Evolutionary conservation across 2,113 vertebrate species (phyloP).

Genomic region (Pseudorasbora parva): DNA sequence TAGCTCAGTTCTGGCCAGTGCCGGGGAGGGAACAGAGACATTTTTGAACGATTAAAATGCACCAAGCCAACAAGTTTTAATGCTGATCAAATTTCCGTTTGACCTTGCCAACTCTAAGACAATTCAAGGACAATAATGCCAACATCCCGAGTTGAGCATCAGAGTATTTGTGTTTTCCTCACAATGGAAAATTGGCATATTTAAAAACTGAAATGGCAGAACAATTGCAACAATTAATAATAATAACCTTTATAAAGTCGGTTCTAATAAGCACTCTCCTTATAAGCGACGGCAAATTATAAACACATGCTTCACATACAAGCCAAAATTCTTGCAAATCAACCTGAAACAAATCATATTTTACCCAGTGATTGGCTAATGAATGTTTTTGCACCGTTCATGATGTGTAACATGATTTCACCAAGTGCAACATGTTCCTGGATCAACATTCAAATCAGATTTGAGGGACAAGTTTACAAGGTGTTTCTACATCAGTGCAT

Average conservation of each 20-base stretch:
- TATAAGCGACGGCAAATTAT: neutral
- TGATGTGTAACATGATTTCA: too few species aligned
- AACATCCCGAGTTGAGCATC: neutral
- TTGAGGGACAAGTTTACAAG: too few species aligned
- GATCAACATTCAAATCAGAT: too few species aligned
- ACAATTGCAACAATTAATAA: neutral
- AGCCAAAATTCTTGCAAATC: neutral
- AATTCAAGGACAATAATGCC: neutral
- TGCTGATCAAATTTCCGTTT: neutral
- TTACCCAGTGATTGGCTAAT: neutral
- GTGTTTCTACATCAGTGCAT: too few species aligned
- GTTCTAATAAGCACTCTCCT: neutral
- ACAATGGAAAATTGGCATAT: neutral
- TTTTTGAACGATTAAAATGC: conserved; percentile 20
- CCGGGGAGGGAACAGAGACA: neutral
- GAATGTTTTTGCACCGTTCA: too few species aligned
- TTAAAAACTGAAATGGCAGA: neutral
- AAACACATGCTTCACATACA: neutral
- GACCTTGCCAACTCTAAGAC: neutral
- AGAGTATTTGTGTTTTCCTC: neutral
- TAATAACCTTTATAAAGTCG: neutral
- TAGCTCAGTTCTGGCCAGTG: neutral
- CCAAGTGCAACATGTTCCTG: too few species aligned
- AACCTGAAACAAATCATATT: neutral
- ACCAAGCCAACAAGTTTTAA: conserved; percentile 6